Evolutionary conservation across 2,888 invertebrate species (phyloP), one percentile per base, ranked within the genome.

Genomic region (Drosophila subquinaria): DNA sequence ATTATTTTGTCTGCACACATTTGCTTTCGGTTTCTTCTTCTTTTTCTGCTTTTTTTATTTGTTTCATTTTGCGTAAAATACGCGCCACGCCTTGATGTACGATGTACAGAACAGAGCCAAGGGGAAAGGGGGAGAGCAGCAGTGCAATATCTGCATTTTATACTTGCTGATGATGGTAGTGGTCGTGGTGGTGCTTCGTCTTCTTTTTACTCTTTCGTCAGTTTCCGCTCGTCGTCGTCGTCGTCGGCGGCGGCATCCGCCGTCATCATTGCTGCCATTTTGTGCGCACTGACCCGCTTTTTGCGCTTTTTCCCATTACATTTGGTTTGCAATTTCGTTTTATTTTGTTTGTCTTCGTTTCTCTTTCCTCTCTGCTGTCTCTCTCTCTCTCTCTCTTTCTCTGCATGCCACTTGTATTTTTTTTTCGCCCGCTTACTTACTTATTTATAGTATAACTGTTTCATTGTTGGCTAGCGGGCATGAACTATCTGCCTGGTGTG

Each of bases 381-480:
- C 27, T 13, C 38, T 42, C 3, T n/a, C 40, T n/a, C 40, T 27
- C 5, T 42, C 13, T 15, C 5, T 42, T 9, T 15, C 17, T 48
- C 4, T 23, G 13, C 13, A 2, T 27, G 11, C 27, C 23, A 27
- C 17, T 36, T 20, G 35, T 47, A 40, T 52, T 61, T 77, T 59
- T 68, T 70, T 68, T 70, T 56, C 75, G 59, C 72, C 69, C 73
- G 66, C 75, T 75, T 71, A 73, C 80, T 83, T 82, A 86, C 84
- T 84, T 85, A 87, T 85, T 86, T 84, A 82, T 81, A 82, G 87
- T 87, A 85, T 87, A 85, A 84, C 85, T 79, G 87, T 87, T 86
- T 87, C 86, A 80, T 85, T 87, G 86, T 87, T 85, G 80, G 80
- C 85, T 70, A 71, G 73, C 80, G 81, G 86, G 80, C 83, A 85